Conservation (phyloP, 2,888 invertebrate species). For the Glyphotaelius pellucidus region DNA sequence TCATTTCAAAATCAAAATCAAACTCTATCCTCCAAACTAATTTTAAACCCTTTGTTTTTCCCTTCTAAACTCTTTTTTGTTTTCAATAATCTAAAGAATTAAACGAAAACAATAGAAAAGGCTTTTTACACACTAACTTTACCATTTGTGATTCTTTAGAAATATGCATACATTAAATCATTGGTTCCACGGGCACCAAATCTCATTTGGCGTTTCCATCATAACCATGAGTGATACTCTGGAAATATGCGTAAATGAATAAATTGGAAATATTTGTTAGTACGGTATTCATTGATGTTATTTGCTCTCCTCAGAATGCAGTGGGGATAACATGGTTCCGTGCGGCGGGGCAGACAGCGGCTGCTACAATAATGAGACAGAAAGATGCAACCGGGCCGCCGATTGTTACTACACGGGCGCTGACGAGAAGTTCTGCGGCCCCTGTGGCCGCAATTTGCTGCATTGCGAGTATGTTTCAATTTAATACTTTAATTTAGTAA, state of each 20-base stretch:
- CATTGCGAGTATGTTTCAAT: conserved; percentile 61
- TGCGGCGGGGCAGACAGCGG: conserved; percentile 59
- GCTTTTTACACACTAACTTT: neutral
- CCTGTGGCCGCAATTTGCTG: conserved; percentile 60
- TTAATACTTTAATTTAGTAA: neutral
- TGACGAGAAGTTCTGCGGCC: conserved; percentile 60
- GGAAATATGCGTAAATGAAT: neutral
- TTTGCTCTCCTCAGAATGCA: conserved; percentile 55
- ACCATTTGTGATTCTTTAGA: neutral
- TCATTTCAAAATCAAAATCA: neutral
- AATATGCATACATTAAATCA: neutral
- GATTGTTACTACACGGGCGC: conserved; percentile 56
- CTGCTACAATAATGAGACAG: conserved; percentile 62
- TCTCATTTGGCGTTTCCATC: too few relatives aligned
- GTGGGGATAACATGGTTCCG: conserved; percentile 61
- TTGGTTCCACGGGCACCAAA: too few relatives aligned
- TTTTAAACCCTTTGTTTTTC: neutral
- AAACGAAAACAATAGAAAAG: neutral
- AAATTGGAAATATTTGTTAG: neutral
- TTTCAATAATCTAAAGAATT: too few relatives aligned
- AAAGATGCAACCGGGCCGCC: conserved; percentile 57
- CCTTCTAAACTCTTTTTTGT: neutral
- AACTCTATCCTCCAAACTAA: neutral
- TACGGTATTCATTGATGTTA: neutral
- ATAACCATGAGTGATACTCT: too few relatives aligned